Evolutionary conservation across 1,140 invertebrate species (phyloP), one percentile per base, ranked within the genome.

Genomic region (Holotrichia oblita): DNA sequence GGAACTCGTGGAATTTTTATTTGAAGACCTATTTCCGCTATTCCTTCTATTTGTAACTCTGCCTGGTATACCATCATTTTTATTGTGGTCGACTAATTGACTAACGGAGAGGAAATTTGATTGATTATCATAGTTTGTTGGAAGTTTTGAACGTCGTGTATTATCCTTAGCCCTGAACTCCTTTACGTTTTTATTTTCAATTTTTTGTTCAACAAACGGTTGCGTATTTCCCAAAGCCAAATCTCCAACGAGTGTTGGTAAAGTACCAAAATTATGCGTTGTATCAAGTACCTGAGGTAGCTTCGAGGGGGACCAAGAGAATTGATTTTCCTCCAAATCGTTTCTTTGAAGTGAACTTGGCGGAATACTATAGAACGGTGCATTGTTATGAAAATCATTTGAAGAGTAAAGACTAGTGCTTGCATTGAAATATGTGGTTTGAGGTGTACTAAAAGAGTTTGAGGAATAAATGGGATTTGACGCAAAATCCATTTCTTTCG

Each of bases 41-140:
- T 78, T 82, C 72, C 84, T 79, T 73, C 83, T 80, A 55, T 81
- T 79, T 40, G 78, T 40, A 10, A 79, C 76, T 76, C 80, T 80
- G 6, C 79, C 80, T 12, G 83, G 80, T 27, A 77, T 81, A 27
- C 17, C 55, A 73, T 89, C 89, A 1, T 85, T 87, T 80, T 91
- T 91, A 78, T 88, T 88, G 40, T 90, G 89, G 79, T 93, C 91
- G 10, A 93, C 91, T 9, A 93, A 82, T 80, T 93, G 91, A 85
- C 91, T 93, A 0, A 93, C 92, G 0, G 92, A 93, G 6, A 93
- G 81, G 74, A 92, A 92, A 76, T 84, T 87, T 12, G 78, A 81
- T 44, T 83, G 82, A 41, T 80, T 79, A 77, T 81, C 81, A 79
- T 81, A 80, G 42, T 41, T 81, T 73, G 24, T 82, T 73, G 77